Evolutionary conservation across 1,140 invertebrate genomes (phyloP).

Genomic region (Nixonia krombeini): DNA sequence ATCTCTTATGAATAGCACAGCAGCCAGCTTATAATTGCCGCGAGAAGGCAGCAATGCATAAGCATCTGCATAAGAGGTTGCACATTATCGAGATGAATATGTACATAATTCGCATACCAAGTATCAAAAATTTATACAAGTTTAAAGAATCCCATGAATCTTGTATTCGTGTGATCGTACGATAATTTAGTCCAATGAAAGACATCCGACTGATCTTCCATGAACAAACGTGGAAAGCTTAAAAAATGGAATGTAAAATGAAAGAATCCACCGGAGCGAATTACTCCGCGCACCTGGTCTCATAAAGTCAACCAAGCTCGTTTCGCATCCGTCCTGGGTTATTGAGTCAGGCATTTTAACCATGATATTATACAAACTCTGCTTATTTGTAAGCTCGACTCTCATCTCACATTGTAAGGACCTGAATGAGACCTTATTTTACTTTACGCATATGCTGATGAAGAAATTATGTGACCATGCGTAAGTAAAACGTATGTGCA

Average conservation of each 20-base stretch:
- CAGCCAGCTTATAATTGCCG: slow-evolving; percentile 47
- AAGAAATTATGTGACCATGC: no score
- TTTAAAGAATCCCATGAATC: slow-evolving; percentile 25
- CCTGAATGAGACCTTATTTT: no score
- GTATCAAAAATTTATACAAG: slow-evolving; percentile 29
- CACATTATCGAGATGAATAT: slow-evolving; percentile 51
- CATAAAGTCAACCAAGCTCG: slow-evolving; percentile 20
- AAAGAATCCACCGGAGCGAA: slow-evolving; percentile 8
- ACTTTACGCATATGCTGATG: no score
- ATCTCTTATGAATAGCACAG: slow-evolving; percentile 46
- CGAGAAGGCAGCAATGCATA: slow-evolving; percentile 44
- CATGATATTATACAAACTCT: slow-evolving; percentile 29
- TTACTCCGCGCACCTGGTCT: slow-evolving; percentile 16
- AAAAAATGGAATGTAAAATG: neutral
- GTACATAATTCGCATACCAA: slow-evolving; percentile 46
- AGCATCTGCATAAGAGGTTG: slow-evolving; percentile 46
- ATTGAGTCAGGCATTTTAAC: slow-evolving; percentile 29
- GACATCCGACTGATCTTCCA: slow-evolving; percentile 13
- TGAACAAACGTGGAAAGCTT: neutral
- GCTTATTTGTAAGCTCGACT: slow-evolving; percentile 27
- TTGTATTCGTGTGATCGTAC: slow-evolving; percentile 6
- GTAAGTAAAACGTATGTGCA: no score
- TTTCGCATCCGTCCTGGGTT: slow-evolving; percentile 15
- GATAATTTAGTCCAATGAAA: slow-evolving; percentile 10
- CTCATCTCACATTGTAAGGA: neutral